Evolutionary conservation across 2,797 vertebrate species (phyloP), one percentile per base, ranked within the genome.

Genomic region (Anniella stebbinsi): DNA sequence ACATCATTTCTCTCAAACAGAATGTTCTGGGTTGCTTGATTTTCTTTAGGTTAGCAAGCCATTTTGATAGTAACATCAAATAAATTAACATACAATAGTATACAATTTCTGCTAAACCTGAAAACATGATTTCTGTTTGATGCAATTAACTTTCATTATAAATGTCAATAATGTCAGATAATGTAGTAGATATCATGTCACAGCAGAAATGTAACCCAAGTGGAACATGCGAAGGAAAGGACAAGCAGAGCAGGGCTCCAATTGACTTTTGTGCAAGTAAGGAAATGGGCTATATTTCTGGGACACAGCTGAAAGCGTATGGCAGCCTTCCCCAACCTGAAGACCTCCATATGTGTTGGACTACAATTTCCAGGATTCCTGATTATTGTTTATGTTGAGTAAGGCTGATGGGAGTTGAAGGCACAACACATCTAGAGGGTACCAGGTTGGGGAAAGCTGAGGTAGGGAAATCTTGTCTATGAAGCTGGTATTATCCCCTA

Each of bases 61-160:
- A 91, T 45, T 72, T n/a, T 88, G 15, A 91, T 94, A 91, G 30
- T 94, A 92, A 89, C 76, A 88, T 30, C 76, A 93, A n/a, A 21
- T 90, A 88, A 90, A 92, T n/a, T 73, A 87, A 54, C 80, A 36
- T 0, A 60, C 84, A 87, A 92, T 89, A 90, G 28, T 73, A 78
- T 91, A 15, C 8, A 84, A 87, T 88, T 51, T 90, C 3, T 91
- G 54, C 11, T n/a, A 80, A 89, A 88, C 11, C 23, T 78, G 2
- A 78, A 76, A 89, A 90, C 36, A 73, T 69, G 88, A 72, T 92
- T 94, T 12, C 73, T 92, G n/a, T 45, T 33, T 41, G 81, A 81
- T 63, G 28, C 1, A 88, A 91, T 91, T 89, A 75, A 48, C 30
- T 90, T 94, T 69, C 23, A 60, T 15, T 48, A 88, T 30, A 70